These are phyloP conservation scores for Chaenodraco wilsoni DNA, from an alignment of 2,797 vertebrate species.

Conservation along the genomic window DNA sequence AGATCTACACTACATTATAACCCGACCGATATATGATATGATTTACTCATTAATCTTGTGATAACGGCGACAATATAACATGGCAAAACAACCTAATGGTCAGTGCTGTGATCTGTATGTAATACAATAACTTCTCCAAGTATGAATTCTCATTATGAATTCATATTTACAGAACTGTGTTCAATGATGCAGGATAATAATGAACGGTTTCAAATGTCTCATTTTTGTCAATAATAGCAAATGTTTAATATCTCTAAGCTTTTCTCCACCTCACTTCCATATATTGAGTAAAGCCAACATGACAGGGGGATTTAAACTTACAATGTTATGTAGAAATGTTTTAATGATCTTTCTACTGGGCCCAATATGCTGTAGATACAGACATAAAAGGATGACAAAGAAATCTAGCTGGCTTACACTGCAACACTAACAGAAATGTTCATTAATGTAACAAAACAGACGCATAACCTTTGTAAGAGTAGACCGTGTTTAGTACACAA, in stretches of 20 bases:
- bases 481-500: not conserved
- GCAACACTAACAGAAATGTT: not conserved
- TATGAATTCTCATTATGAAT: too few relatives aligned
- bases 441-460: not conserved
- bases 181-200: not conserved
- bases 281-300: not conserved
- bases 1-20: conserved; percentile 6
- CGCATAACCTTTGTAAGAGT: not conserved
- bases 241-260: not conserved
- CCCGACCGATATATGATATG: too few relatives aligned
- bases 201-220: not conserved
- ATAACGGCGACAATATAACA: too few relatives aligned
- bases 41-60: too few relatives aligned
- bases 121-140: not conserved
- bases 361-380: not conserved
- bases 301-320: not conserved
- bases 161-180: not conserved
- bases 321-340: not conserved
- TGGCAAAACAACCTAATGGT: not conserved
- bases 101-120: not conserved
- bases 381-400: too few relatives aligned
- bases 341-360: not conserved
- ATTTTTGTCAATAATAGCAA: not conserved
- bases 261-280: not conserved
- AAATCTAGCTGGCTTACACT: not conserved